Base-by-base conservation (phyloP, 2,797 vertebrate species). In the Trematomus bernacchii region DNA sequence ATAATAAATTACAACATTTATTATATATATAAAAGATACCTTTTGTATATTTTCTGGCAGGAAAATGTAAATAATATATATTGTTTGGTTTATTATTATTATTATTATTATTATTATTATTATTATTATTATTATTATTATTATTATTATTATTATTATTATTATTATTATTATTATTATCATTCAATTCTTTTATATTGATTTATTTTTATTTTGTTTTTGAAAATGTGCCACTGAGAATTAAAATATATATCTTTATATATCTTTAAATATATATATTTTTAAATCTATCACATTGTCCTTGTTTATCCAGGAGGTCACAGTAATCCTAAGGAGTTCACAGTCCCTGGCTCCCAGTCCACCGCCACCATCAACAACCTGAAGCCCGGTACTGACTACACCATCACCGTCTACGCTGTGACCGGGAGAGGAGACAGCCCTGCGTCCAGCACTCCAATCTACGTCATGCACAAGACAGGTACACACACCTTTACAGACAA, bases 401-500 rank as follows among this genome's bases (percentile, higher is more conserved):
- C 94, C 2, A 91, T 99, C 87, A 99, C 98, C 0, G 93, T 99
- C 21, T 98, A 97, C 0, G 97, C 98, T 40, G 97, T 99, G 67
- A 99, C 98, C 0, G 97, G 98, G 21, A 95, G 98, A 89, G 98
- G 98, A 87, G 98, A 99, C 90, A 99, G 98, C 79, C 98, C 98
- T 0, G 98, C 97, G 0, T 97, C 96, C 88, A 99, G 98, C 95
- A 97, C 96, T 43, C 98, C 98, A 0, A 92, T 99, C 89, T 96
- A 96, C 2, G 95, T 99, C 74, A 95, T 93, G 67, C 97, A 99
- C 90, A 96, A 85, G 90, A 99, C 97, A 90, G 96, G 98, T 98
- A 93, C 57, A 46, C 6, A 10, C n/a, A 40, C 44, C 53, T 8
- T 8, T 4, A 13, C 37, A 55, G 37, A 15, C 4, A 10, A 19